Conservation (phyloP, 2,797 vertebrate species). For the Lophius americanus region DNA sequence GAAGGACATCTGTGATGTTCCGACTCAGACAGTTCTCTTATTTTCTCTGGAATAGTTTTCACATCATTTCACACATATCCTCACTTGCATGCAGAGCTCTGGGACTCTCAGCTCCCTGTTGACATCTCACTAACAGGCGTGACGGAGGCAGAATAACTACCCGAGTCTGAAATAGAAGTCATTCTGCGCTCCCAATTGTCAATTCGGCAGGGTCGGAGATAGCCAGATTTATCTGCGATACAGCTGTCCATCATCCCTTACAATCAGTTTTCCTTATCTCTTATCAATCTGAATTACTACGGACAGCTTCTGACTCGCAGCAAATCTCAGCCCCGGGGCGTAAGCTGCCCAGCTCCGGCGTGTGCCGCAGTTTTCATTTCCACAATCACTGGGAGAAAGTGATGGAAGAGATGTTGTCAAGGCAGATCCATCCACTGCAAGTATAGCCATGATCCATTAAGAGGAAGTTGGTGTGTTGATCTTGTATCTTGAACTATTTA, state of each 20-base stretch:
- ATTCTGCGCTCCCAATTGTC: constrained; percentile 60
- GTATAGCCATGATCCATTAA: constrained; percentile 28
- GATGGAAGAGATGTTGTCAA: constrained; percentile 38
- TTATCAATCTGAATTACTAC: constrained; percentile 76
- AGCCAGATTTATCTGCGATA: constrained; percentile 70
- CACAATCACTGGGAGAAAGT: constrained; percentile 41
- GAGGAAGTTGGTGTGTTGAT: constrained; percentile 21
- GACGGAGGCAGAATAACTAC: constrained; percentile 72
- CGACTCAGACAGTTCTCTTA: constrained; percentile 50
- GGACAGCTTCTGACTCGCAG: constrained; percentile 61
- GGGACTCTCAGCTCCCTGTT: constrained; percentile 60
- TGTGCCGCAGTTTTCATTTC: constrained; percentile 54
- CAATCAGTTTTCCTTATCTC: constrained; percentile 75
- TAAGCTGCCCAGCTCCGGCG: not conserved
- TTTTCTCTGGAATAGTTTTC: constrained; percentile 60
- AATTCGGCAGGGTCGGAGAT: constrained; percentile 63
- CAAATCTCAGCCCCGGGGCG: constrained; percentile 51
- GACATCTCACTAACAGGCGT: constrained; percentile 77
- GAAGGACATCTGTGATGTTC: constrained; percentile 42
- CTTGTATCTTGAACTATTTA: constrained; percentile 22
- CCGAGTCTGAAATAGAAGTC: constrained; percentile 68
- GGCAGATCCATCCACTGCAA: constrained; percentile 27
- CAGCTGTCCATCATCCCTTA: constrained; percentile 76
- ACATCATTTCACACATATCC: constrained; percentile 72
- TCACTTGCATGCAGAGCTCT: constrained; percentile 17